These are phyloP conservation scores for Petroica traversi DNA, from an alignment of 2,113 vertebrate genomes.

Conservation along the genomic window DNA sequence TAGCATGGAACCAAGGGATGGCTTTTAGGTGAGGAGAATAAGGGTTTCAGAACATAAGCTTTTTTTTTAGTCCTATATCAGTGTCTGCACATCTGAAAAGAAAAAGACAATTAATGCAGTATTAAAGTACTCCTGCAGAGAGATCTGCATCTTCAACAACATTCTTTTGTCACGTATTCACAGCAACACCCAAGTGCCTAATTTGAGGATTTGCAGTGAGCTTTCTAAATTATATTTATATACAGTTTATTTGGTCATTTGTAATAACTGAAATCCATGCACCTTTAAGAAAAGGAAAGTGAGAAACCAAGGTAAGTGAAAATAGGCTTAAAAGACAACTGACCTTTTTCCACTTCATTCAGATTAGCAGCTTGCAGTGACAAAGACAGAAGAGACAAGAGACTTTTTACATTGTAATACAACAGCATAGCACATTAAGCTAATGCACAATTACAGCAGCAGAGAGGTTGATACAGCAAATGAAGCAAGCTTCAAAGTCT, in stretches of 20 bases:
- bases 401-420: slow-evolving; percentile 81
- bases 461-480: slow-evolving; percentile 66
- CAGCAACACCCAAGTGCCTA: background rate
- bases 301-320: slow-evolving; percentile 62
- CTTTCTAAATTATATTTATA: slow-evolving; percentile 1
- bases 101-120: background rate
- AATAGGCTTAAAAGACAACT: slow-evolving; percentile 86
- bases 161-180: background rate
- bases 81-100: background rate
- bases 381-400: slow-evolving; percentile 89
- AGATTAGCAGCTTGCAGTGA: slow-evolving; percentile 95
- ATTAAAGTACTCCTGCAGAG: background rate
- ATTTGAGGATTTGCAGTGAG: slow-evolving; percentile 11
- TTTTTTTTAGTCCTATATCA: background rate
- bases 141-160: background rate
- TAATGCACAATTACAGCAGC: slow-evolving; percentile 69
- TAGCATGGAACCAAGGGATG: background rate
- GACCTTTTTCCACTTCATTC: slow-evolving; percentile 99
- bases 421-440: slow-evolving; percentile 78
- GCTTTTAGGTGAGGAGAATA: background rate
- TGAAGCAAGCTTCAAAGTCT: slow-evolving; percentile 50
- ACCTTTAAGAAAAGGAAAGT: slow-evolving; percentile 64
- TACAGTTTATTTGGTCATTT: background rate
- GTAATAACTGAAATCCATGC: slow-evolving; percentile 44
- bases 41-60: background rate